These are phyloP conservation scores for Ricordea florida DNA, from an alignment of 92 coral and sea anemone species.

Conservation along the genomic window DNA sequence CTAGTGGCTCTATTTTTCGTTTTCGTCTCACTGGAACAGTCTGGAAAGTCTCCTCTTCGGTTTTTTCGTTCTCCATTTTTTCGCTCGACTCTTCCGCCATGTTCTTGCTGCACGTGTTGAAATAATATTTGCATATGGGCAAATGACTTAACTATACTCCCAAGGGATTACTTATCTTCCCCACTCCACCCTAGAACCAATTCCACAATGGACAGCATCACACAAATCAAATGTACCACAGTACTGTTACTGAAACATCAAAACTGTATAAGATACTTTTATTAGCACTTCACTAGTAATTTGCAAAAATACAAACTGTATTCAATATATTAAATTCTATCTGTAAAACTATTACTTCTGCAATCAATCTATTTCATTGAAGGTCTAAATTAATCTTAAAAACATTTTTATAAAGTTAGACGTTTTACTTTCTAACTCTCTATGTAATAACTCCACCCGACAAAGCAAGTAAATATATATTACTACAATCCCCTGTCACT, in stretches of 20 bases:
- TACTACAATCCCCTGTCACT: no score
- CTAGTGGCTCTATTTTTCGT: conserved; percentile 79
- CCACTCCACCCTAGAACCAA: neutral
- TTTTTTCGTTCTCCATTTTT: conserved; percentile 17
- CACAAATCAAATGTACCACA: no score
- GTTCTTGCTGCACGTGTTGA: conserved; percentile 50
- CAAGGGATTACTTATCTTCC: no score
- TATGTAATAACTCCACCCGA: no score
- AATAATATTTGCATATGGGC: no score
- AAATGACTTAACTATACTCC: neutral
- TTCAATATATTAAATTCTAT: neutral
- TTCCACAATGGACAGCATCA: no score
- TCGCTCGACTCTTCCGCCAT: conserved; percentile 72
- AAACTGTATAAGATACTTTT: neutral
- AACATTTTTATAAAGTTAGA: no score
- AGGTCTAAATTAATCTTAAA: no score
- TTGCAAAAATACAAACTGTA: neutral
- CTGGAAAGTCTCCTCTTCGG: conserved; percentile 69
- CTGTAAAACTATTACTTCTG: neutral
- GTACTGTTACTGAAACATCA: no score
- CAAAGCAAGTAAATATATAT: no score
- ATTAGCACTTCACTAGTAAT: neutral
- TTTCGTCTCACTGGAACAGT: conserved; percentile 74
- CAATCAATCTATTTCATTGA: no score
- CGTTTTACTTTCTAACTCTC: no score